A percentile compares a stretch with the other conserved stretches of the same genome.
Conservation (phyloP, 2,797 vertebrate genomes). For the Protosalanx chinensis region DNA sequence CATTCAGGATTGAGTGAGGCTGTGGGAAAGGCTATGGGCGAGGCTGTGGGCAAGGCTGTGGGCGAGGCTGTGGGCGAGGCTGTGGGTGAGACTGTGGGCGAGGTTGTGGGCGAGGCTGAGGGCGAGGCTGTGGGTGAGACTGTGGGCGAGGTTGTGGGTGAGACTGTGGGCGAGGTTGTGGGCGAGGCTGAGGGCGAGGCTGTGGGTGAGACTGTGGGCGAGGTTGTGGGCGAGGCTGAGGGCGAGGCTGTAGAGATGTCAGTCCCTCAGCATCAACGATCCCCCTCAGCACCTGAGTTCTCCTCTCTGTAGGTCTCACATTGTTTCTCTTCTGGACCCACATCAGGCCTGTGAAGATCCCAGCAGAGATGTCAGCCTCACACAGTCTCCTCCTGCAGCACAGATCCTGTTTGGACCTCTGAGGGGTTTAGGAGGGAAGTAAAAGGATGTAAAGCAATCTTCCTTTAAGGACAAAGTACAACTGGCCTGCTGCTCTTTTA, state of each 20-base stretch:
- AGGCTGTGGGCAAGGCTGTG: no score
- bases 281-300: no score
- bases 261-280: slow-evolving; percentile 6
- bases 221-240: not conserved
- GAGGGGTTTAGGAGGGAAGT: not conserved
- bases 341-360: not conserved
- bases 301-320: no score
- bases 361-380: not conserved
- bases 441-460: slow-evolving; percentile 3
- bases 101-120: no score
- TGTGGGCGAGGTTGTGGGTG: no score
- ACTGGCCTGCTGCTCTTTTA: not conserved
- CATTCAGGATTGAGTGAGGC: slow-evolving; percentile 36
- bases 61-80: no score
- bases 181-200: no score
- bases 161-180: no score
- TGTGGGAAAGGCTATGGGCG: slow-evolving; percentile 16
- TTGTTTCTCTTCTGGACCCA: not conserved
- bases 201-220: no score
- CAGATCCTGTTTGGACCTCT: not conserved
- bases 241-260: slow-evolving; percentile 6
- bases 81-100: no score
- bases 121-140: no score
- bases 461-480: not conserved
- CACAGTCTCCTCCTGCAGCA: not conserved